Percentiles rank a stretch among this genome's conserved stretches.
Evolutionary conservation across 2,797 vertebrate species (phyloP).

Genomic region (Sebastiscus albofasciatus): DNA sequence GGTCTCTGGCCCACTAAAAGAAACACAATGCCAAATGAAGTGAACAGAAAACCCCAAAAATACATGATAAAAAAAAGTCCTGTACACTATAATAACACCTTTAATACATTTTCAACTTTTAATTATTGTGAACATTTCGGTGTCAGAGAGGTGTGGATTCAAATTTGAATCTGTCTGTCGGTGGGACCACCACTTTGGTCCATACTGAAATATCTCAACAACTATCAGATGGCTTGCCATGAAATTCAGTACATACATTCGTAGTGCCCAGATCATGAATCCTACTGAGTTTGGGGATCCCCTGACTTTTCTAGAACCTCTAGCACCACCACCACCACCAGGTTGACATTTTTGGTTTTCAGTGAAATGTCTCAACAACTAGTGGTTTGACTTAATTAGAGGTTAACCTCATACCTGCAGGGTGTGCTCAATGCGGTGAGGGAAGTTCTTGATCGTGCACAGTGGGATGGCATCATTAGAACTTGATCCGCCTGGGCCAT

Average conservation of each 20-base stretch:
- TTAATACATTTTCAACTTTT: background rate
- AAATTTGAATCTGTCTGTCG: too few relatives aligned
- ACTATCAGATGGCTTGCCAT: background rate
- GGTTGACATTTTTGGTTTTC: background rate
- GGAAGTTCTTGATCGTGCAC: conserved; percentile 90
- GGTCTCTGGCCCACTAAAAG: conserved; percentile 90
- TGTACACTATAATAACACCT: background rate
- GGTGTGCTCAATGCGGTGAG: conserved; percentile 87
- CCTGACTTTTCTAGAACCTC: background rate
- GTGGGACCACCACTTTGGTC: background rate
- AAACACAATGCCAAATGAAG: background rate
- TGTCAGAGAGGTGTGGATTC: too few relatives aligned
- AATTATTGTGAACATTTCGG: background rate
- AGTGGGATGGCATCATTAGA: conserved; percentile 72
- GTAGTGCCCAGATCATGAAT: background rate
- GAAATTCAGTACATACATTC: background rate
- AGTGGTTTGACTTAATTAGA: background rate
- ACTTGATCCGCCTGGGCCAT: conserved; percentile 23
- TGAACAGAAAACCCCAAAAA: background rate
- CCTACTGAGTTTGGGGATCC: background rate
- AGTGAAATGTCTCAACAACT: background rate
- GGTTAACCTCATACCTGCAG: conserved; percentile 84
- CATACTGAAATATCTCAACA: background rate
- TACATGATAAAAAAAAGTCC: background rate
- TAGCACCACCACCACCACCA: background rate